phyloP scores from a whole-genome alignment of 2,888 invertebrate species.

The Caenorhabditis macrosperma region DNA sequence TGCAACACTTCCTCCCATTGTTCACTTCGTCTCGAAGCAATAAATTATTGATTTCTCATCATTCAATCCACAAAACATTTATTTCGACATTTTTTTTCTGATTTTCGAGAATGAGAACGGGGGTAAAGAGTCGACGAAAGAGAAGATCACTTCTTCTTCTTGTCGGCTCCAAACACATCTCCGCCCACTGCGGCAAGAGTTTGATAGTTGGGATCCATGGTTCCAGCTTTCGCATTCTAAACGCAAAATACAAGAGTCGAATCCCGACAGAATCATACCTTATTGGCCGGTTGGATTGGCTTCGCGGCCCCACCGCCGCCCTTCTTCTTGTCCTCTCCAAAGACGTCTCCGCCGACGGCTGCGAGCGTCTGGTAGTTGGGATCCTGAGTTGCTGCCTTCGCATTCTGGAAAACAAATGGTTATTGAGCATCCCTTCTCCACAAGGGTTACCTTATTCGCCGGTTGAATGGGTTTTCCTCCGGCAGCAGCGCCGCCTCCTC shows the following conservation, averaged over 20 bases:
- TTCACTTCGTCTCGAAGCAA: conserved; percentile 1
- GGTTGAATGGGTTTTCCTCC: conserved; percentile 10
- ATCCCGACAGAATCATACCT: too few relatives aligned
- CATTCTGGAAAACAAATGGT: too few relatives aligned
- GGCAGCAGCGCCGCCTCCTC: background rate
- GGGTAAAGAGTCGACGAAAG: too few relatives aligned
- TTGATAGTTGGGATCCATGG: too few relatives aligned
- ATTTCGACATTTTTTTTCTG: background rate
- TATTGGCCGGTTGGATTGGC: conserved; percentile 24
- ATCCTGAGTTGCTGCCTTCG: conserved; percentile 43
- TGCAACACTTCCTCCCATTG: background rate
- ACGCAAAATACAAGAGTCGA: too few relatives aligned
- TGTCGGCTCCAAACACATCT: conserved; percentile 29
- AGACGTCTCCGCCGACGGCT: conserved; percentile 39
- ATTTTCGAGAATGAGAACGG: background rate
- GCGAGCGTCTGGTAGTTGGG: conserved; percentile 39
- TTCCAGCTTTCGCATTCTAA: too few relatives aligned
- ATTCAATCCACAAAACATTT: too few relatives aligned
- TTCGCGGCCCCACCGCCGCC: conserved; percentile 1
- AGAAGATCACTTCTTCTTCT: conserved; percentile 27
- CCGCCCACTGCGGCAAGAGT: too few relatives aligned
- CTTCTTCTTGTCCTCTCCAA: conserved; percentile 56
- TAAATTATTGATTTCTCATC: background rate
- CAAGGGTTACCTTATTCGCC: too few relatives aligned
- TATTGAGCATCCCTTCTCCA: too few relatives aligned